These are phyloP conservation scores for Dione vanillae DNA, from an alignment of 2,888 invertebrate genomes.

Conservation along the genomic window DNA sequence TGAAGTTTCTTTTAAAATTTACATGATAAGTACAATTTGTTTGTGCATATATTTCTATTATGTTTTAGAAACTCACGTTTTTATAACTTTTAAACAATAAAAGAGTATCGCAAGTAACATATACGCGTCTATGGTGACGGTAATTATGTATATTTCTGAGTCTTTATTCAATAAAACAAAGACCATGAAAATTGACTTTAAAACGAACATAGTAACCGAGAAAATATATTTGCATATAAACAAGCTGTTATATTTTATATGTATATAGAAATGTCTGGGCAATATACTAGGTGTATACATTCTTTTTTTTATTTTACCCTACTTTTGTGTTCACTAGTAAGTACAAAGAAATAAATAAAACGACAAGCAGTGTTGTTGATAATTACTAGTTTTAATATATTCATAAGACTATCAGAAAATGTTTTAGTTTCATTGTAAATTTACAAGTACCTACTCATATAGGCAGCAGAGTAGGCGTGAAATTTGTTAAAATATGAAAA, in stretches of 20 bases:
- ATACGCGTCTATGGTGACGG: slow-evolving; percentile 8
- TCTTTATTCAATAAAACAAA: slow-evolving; percentile 61
- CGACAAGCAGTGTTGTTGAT: background rate
- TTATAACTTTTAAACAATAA: slow-evolving; percentile 3
- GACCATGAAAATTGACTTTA: slow-evolving; percentile 67
- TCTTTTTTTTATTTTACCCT: slow-evolving; percentile 38
- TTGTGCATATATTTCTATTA: background rate
- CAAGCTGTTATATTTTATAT: slow-evolving; percentile 47
- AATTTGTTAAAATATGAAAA: background rate
- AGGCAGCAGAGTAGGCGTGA: background rate
- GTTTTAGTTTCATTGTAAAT: background rate
- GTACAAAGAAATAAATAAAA: background rate
- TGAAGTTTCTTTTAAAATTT: slow-evolving; percentile 50
- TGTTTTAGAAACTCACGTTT: slow-evolving; percentile 12
- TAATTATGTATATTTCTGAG: slow-evolving; percentile 50
- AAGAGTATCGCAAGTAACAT: background rate
- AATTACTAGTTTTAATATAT: slow-evolving; percentile 8
- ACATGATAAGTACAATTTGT: slow-evolving; percentile 44
- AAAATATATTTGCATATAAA: slow-evolving; percentile 54
- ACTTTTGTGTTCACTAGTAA: slow-evolving; percentile 34
- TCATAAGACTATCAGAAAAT: background rate
- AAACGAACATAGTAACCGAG: slow-evolving; percentile 59
- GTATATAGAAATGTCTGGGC: slow-evolving; percentile 41
- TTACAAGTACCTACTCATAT: background rate
- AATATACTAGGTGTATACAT: slow-evolving; percentile 32